A percentile compares a stretch with the other conserved stretches of the same genome.
Evolutionary conservation across 1,140 invertebrate species (phyloP).

Genomic region (Zelostemma sp.): DNA sequence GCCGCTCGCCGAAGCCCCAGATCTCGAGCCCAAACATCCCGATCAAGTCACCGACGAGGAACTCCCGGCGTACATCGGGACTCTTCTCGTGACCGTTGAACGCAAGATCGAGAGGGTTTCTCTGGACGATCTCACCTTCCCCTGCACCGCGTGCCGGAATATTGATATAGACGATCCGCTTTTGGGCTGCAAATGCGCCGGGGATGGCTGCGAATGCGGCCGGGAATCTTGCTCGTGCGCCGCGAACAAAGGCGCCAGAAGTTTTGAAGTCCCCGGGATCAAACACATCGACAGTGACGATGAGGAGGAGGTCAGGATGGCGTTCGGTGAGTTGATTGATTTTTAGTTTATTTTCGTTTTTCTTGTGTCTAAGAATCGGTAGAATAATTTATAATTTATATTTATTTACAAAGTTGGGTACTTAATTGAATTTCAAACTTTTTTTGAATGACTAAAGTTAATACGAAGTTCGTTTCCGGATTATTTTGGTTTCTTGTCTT

Average conservation of each 20-base stretch:
- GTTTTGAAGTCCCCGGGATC: conserved; percentile 77
- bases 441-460: no score
- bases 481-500: no score
- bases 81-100: conserved; percentile 76
- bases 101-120: conserved; percentile 77
- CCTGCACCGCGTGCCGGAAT: conserved; percentile 72
- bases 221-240: conserved; percentile 51
- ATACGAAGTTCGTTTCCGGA: no score
- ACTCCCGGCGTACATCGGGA: conserved; percentile 74
- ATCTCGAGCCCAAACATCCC: no score
- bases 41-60: conserved; percentile 66
- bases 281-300: conserved; percentile 82
- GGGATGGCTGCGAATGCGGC: conserved; percentile 50
- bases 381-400: no score
- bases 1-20: conserved; percentile 33
- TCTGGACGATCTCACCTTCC: conserved; percentile 76
- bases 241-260: conserved; percentile 59
- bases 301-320: conserved; percentile 73
- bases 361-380: no score
- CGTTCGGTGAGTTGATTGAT: conserved; percentile 67
- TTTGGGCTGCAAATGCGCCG: conserved; percentile 63
- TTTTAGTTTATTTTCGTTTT: no score
- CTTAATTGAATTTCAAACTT: no score
- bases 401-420: no score
- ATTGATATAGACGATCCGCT: conserved; percentile 69